Evolutionary conservation across 2,888 invertebrate species (phyloP), one percentile per base, ranked within the genome.

Genomic region (Phortica magna): DNA sequence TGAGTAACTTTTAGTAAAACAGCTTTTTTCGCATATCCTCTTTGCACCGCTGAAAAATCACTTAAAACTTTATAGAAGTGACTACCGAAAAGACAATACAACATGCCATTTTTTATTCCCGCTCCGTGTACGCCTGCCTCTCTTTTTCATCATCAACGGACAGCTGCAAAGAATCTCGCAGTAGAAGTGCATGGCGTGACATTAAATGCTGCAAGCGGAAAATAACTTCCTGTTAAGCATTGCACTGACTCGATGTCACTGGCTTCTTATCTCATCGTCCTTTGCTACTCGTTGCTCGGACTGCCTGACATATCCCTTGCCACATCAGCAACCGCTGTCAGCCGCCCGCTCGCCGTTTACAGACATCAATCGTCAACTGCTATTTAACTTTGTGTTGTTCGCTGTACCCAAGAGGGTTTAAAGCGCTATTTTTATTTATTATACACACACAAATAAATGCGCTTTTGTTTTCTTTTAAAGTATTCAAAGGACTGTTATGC

Each of bases 31-130:
- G 48, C 48, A 3, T 12, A 3, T 48, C 48, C 9, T 12, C 48
- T 48, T 41, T 31, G 39, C 65, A 39, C 68, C 74, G 77, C 78
- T 31, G 5, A 31, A 31, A 31, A 76, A 82, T 84, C 84, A 84
- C 83, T 84, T 85, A 83, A 85, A 85, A 84, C 78, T 85, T 85
- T 79, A 79, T 82, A 82, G 72, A 82, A 78, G 68, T 85, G 80
- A 82, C 31, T 31, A 31, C 1, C 31, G 5, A 31, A 31, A 31
- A 31, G 5, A 31, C 31, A 31, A 31, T 31, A 31, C 31, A 31
- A 31, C 31, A 31, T 4, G 31, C 31, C 2, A 4, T 31, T 31
- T 31, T 31, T 31, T 31, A 31, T 31, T 31, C 31, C 5, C 5
- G 2, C 31, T 2, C 31, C 31, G 3, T 31, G 2, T 31, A 2